Evolutionary conservation across 2,113 vertebrate species (phyloP), one percentile per base, ranked within the genome.

Genomic region (Ceyx margarethae): DNA sequence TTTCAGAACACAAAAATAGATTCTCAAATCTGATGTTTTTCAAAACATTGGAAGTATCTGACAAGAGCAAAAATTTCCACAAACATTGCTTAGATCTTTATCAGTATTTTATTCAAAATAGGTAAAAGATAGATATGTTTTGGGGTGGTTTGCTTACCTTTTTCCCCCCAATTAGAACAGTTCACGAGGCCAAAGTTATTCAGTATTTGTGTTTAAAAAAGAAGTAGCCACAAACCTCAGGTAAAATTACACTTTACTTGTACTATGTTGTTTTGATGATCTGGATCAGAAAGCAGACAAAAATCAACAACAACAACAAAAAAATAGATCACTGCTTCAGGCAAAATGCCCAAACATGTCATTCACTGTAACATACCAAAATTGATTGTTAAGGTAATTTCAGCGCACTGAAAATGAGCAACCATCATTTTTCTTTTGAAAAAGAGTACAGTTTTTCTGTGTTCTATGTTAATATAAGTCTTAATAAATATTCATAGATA

Each of bases 401-500:
- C 45, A 90, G 90, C 18, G 5, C 56, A 64, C 69, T 91, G 79
- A 94, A 94, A 94, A 83, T n/a, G 53, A 81, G 21, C 50, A 96
- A 91, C 57, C 68, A 65, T 87, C 43, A 68, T 92, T 91, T 85
- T 85, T 60, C 50, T 76, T 76, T 61, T 69, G 37, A 50, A 95
- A 88, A 83, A 58, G 73, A 67, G 15, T 76, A 61, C 25, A 23
- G 15, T 87, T 95, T 58, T 83, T 81, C n/a, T 67, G 42, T 40
- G 64, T 54, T 89, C 71, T 82, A 79, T 78, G 43, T 87, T 96
- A 33, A 87, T 82, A 94, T 42, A 95, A 75, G 92, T 91, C 85
- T 66, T 92, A 93, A 90, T 89, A 93, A 68, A 84, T 89, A 95
- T 83, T 97, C 93, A 89, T 48, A 61, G 87, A 66, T 54, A 85